Percentiles rank a stretch among this genome's conserved stretches.
These are phyloP conservation scores for Dermatemys mawii DNA, from an alignment of 2,113 vertebrate species.

Conservation along the genomic window DNA sequence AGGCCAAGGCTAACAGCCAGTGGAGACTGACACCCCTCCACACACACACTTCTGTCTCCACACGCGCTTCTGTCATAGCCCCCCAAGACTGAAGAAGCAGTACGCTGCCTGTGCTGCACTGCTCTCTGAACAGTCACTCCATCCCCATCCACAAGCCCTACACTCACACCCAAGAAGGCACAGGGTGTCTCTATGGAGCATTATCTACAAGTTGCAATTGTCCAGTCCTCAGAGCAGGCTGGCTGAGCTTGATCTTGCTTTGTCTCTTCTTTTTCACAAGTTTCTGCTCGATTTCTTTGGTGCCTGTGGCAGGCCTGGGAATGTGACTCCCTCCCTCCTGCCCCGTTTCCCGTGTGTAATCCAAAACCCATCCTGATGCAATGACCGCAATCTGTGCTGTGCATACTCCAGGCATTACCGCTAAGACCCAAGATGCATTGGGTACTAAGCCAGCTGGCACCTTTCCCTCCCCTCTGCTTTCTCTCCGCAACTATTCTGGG, in stretches of 20 bases:
- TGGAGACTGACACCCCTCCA: background rate
- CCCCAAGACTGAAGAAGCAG: background rate
- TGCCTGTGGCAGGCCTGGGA: background rate
- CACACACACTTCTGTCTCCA: background rate
- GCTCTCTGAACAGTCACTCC: background rate
- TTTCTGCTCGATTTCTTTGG: background rate
- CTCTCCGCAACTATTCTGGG: conserved; percentile 41
- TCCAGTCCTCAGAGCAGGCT: background rate
- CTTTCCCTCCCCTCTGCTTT: conserved; percentile 44
- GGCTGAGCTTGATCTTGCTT: background rate
- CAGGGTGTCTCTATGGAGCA: background rate
- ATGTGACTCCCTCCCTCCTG: background rate
- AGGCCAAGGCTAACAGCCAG: background rate
- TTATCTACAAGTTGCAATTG: background rate
- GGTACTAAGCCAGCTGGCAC: conserved; percentile 53
- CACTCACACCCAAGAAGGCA: background rate
- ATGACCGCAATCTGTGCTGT: background rate
- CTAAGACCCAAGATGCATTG: conserved; percentile 11
- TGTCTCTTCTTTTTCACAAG: background rate
- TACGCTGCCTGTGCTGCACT: background rate
- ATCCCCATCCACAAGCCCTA: background rate
- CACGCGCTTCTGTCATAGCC: background rate
- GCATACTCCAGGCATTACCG: conserved; percentile 29
- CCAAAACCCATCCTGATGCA: conserved; percentile 50
- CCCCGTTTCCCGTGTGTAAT: background rate